Percentiles rank a stretch among this genome's conserved stretches.
Conservation (phyloP, 2,113 vertebrate species). For the Cavia porcellus region DNA sequence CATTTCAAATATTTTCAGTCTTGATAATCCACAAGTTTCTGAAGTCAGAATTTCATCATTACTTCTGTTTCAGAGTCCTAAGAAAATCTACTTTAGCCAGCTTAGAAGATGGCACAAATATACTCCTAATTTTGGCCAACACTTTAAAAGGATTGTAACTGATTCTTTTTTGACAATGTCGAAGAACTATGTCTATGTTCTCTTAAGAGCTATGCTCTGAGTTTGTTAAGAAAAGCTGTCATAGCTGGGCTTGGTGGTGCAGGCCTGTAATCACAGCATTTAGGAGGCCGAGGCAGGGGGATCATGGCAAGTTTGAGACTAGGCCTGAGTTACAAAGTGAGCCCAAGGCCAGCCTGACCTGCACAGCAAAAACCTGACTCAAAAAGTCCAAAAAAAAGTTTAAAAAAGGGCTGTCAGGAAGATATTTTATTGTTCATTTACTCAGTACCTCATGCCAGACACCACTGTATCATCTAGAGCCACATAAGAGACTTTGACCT, state of each 20-base stretch:
- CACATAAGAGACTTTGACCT: not conserved
- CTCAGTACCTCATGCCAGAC: not conserved
- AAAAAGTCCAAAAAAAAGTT: too few relatives aligned
- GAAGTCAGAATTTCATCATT: not conserved
- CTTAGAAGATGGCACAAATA: not conserved
- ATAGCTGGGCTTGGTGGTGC: too few relatives aligned
- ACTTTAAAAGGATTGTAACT: not conserved
- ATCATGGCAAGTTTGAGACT: too few relatives aligned
- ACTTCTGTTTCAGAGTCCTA: slow-evolving; percentile 7
- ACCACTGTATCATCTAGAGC: not conserved
- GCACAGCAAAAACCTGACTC: too few relatives aligned
- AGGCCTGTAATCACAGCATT: too few relatives aligned
- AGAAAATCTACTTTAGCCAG: slow-evolving; percentile 34
- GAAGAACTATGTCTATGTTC: not conserved
- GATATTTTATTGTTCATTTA: not conserved
- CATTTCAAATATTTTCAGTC: slow-evolving; percentile 43
- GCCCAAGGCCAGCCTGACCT: too few relatives aligned
- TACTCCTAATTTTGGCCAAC: not conserved
- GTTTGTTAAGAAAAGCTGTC: not conserved
- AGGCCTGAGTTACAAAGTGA: too few relatives aligned
- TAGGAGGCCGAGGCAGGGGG: too few relatives aligned
- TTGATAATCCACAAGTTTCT: slow-evolving; percentile 19
- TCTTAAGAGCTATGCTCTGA: not conserved
- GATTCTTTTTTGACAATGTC: not conserved
- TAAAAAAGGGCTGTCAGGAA: not conserved